A percentile compares a stretch with the other conserved stretches of the same genome.
Evolutionary conservation across 2,888 invertebrate genomes (phyloP).

Genomic region (Lasioglossum malachurum): DNA sequence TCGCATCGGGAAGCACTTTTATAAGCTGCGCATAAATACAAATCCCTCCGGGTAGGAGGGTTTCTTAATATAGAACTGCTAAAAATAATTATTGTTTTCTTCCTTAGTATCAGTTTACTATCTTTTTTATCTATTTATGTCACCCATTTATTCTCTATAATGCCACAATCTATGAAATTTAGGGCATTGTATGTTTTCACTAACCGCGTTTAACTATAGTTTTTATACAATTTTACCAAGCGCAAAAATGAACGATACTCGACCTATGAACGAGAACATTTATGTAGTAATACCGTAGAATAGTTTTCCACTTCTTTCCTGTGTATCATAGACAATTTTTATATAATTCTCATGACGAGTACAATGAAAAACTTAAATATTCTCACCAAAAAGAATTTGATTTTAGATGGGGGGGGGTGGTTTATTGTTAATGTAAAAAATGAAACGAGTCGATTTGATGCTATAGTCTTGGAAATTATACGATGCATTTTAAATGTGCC

Average conservation of each 20-base stretch:
- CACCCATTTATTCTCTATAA: background rate
- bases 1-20: background rate
- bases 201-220: background rate
- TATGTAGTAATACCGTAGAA: background rate
- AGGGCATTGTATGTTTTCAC: background rate
- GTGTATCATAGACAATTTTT: background rate
- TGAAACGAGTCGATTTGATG: background rate
- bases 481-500: slow-evolving; percentile 31
- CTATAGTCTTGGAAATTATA: background rate
- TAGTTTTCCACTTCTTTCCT: background rate
- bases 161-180: background rate
- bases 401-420: background rate
- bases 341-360: background rate
- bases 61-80: slow-evolving; percentile 54
- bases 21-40: background rate
- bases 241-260: background rate
- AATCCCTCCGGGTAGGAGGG: background rate
- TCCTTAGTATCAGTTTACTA: slow-evolving; percentile 35
- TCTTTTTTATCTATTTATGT: background rate
- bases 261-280: background rate
- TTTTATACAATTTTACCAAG: background rate
- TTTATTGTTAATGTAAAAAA: background rate
- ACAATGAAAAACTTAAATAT: background rate
- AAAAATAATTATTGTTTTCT: slow-evolving; percentile 53
- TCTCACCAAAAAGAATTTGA: background rate